Evolutionary conservation across 2,888 invertebrate genomes (phyloP).

Genomic region (Pogonocherus hispidulus): DNA sequence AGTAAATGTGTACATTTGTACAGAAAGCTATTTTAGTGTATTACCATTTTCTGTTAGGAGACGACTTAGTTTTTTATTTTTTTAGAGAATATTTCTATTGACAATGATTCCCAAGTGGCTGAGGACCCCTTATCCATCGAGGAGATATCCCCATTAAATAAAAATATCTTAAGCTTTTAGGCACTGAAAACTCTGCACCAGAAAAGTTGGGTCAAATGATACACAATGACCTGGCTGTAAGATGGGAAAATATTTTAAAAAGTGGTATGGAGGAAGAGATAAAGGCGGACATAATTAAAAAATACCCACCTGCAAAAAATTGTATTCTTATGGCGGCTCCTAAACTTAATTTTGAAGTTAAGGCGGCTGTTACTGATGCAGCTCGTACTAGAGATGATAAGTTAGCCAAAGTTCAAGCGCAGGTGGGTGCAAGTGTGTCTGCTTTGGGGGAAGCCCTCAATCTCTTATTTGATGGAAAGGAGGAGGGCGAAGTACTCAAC

Average conservation of each 20-base stretch:
- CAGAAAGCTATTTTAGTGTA: no score
- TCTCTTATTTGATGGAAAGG: slow-evolving; percentile 9
- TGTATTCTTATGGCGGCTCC: slow-evolving; percentile 7
- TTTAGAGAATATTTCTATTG: not conserved
- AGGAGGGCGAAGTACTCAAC: not conserved
- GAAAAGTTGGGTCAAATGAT: not conserved
- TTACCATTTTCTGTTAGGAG: no score
- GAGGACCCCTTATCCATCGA: not conserved
- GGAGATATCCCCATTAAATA: not conserved
- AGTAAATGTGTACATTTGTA: no score
- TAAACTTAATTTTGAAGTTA: slow-evolving; percentile 16
- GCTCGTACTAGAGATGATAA: slow-evolving; percentile 9
- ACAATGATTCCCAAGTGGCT: not conserved
- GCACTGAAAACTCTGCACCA: not conserved
- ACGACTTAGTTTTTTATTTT: not conserved
- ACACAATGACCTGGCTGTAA: slow-evolving; percentile 10
- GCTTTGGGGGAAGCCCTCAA: slow-evolving; percentile 11
- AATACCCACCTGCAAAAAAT: slow-evolving; percentile 22
- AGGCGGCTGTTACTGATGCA: slow-evolving; percentile 9
- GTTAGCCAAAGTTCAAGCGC: slow-evolving; percentile 1
- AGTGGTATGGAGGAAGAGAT: slow-evolving; percentile 12
- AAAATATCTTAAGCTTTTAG: not conserved
- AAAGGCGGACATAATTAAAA: not conserved
- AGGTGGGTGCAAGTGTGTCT: slow-evolving; percentile 26
- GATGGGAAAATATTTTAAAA: slow-evolving; percentile 20